Percentiles rank a stretch among this genome's conserved stretches.
phyloP scores from a whole-genome alignment of 2,113 vertebrate species.

The Pedionomus torquatus region DNA sequence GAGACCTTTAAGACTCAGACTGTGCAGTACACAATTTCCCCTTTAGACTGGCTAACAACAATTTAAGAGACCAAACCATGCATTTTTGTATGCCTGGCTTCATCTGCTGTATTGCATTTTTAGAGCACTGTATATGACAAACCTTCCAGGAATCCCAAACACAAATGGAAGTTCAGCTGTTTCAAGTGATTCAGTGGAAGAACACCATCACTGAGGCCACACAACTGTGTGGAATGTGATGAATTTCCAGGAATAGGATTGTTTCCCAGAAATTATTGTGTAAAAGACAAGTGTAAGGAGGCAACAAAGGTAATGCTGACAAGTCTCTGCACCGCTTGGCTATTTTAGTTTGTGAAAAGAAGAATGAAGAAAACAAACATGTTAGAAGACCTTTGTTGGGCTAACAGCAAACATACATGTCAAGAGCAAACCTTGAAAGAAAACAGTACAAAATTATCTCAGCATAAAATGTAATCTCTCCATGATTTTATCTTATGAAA shows the following conservation, averaged over 20 bases:
- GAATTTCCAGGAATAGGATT: slow-evolving; percentile 51
- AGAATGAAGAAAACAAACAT: slow-evolving; percentile 10
- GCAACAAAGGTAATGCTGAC: slow-evolving; percentile 36
- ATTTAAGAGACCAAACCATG: background rate
- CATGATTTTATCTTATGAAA: background rate
- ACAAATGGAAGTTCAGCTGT: background rate
- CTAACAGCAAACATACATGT: slow-evolving; percentile 6
- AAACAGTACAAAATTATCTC: background rate
- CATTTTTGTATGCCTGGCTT: background rate
- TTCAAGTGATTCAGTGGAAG: background rate
- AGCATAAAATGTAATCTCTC: background rate
- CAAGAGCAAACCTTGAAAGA: slow-evolving; percentile 16
- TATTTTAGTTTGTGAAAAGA: slow-evolving; percentile 39
- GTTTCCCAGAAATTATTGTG: slow-evolving; percentile 28
- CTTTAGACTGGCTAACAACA: background rate
- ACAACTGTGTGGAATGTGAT: background rate
- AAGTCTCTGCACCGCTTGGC: background rate
- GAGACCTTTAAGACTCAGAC: background rate
- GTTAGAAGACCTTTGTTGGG: background rate
- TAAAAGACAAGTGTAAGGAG: background rate
- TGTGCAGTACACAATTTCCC: background rate
- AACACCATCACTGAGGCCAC: slow-evolving; percentile 2
- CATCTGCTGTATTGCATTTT: background rate
- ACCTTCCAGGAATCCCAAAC: slow-evolving; percentile 50
- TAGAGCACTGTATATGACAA: slow-evolving; percentile 35